Percentiles rank a stretch among this genome's conserved stretches.
These are phyloP conservation scores for Hydractinia symbiolongicarpus DNA, from an alignment of 30 jellyfish, hydroid and myxozoan genomes.

Conservation along the genomic window DNA sequence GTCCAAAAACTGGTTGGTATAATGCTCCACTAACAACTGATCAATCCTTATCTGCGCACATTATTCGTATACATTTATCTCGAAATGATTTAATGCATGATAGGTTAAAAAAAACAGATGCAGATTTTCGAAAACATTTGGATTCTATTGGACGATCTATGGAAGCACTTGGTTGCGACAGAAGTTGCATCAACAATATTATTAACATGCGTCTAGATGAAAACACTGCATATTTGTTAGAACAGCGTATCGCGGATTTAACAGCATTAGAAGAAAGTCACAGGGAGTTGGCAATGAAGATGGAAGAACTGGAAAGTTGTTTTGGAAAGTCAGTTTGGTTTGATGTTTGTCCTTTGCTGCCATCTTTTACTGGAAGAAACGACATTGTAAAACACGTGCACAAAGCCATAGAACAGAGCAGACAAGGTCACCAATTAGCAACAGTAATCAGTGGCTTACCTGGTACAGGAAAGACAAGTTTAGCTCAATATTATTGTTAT, in stretches of 20 bases:
- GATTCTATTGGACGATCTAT: not conserved
- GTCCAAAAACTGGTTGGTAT: constrained; percentile 6
- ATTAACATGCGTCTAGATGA: not conserved
- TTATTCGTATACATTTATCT: not conserved
- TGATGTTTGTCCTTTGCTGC: not conserved
- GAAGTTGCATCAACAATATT: not conserved
- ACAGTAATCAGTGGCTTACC: constrained; percentile 43
- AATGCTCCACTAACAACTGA: not conserved
- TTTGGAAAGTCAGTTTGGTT: not conserved
- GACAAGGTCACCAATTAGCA: not conserved
- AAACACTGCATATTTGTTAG: not conserved
- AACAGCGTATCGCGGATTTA: not conserved
- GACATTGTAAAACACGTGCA: not conserved
- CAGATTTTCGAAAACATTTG: not conserved
- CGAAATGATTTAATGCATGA: not conserved
- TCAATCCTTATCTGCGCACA: not conserved
- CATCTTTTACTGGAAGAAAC: not conserved
- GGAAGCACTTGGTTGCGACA: not conserved
- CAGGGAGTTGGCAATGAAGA: not conserved
- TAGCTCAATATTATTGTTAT: constrained; percentile 37
- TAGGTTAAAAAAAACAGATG: not conserved
- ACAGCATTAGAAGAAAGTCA: not conserved
- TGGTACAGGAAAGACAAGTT: constrained; percentile 47
- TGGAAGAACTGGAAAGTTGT: not conserved
- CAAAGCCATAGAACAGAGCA: no score